Base-by-base conservation (phyloP, 2,113 vertebrate genomes). In the Calidris pugnax region DNA sequence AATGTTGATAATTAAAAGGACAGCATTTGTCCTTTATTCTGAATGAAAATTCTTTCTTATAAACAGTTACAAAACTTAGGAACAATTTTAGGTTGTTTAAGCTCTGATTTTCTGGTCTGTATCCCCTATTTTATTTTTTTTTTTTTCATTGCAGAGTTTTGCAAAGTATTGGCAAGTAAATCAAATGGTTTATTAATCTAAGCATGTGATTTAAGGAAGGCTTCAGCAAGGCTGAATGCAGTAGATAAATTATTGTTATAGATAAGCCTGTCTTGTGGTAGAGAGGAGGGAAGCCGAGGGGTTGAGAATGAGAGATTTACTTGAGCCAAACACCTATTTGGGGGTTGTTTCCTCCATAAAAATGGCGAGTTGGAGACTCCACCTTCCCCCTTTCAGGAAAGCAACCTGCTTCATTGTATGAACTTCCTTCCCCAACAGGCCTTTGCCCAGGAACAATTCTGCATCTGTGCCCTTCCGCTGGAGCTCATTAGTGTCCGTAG, bases 1-100 rank as follows among this genome's bases (percentile, higher is more conserved):
- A 97, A 98, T 98, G 98, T 96, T 96, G 97, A 98, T 98, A 98
- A 98, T 98, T 98, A 98, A 97, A 95, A 98, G 97, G 95, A 95
- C 89, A 95, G 82, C 62, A 84, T 98, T 98, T 98, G 96, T 98
- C 95, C 95, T 98, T 98, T 97, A 89, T 97, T 96, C 56, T 86
- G 93, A 95, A 96, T 93, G 67, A 95, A 97, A 95, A 89, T 67
- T 89, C 22, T 78, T 76, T 85, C 53, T 76, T 83, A 26, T 11
- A 45, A 80, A 56, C 27, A 68, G 27, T 85, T 76, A 33, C 3
- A 33, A 64, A 90, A 89, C 59, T 33, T 64, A 47, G 2, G n/a
- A 96, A 80, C 19, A 90, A 26, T 85, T 92, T 74, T 63, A 53
- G 5, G 30, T 91, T 90, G 71, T 95, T 88, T 75, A 69, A 57